Percentiles rank a stretch among this genome's conserved stretches.
Evolutionary conservation across 2,797 vertebrate genomes (phyloP).

Genomic region (Cynopterus sphinx): DNA sequence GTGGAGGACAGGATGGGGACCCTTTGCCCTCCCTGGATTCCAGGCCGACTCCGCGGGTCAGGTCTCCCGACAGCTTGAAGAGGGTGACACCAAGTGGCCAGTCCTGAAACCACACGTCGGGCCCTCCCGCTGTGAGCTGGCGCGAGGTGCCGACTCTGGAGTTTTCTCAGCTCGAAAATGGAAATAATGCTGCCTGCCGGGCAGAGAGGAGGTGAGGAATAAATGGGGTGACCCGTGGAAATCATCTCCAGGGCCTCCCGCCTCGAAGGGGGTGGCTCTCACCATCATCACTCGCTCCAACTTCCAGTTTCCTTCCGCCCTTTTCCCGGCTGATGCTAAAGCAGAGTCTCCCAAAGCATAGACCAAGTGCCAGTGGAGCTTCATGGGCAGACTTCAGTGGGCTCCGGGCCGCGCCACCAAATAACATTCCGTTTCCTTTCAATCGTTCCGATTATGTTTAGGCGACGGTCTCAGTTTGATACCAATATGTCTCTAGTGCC

Average conservation of each 20-base stretch:
- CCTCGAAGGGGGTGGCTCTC: fast-evolving
- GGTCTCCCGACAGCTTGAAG: slow-evolving; percentile 38
- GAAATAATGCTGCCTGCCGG: background rate
- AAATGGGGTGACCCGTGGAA: background rate
- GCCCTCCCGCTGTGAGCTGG: background rate
- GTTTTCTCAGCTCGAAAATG: background rate
- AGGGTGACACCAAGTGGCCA: slow-evolving; percentile 65
- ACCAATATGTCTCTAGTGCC: background rate
- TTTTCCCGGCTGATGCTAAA: background rate
- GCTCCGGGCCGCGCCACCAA: no score
- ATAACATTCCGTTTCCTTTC: background rate
- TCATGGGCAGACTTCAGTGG: background rate
- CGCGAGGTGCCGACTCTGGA: background rate
- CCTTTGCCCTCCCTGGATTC: background rate
- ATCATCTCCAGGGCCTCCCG: background rate
- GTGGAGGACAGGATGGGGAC: background rate
- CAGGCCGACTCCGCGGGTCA: fast-evolving
- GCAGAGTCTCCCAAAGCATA: background rate
- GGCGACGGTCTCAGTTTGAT: background rate
- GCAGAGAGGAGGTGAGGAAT: background rate
- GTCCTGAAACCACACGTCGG: background rate
- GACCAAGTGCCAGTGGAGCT: background rate
- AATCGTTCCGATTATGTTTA: background rate
- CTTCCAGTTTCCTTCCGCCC: background rate
- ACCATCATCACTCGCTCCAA: background rate